Base-by-base conservation (phyloP, 1,140 invertebrate species). In the Drosophila azteca region DNA sequence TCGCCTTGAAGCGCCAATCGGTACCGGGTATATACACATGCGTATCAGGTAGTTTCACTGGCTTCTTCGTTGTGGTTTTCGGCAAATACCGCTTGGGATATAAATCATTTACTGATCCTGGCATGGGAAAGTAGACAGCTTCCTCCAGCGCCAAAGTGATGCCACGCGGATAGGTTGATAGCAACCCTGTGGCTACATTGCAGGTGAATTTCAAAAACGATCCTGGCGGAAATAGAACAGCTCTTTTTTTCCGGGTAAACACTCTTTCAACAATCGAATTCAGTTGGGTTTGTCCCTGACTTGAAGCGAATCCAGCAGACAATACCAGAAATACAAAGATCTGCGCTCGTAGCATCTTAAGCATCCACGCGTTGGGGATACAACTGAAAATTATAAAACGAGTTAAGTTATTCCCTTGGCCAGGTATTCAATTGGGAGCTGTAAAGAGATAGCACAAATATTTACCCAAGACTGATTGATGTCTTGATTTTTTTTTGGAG, bases 71-170 rank as follows among this genome's bases (percentile, higher is more conserved):
- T 0, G 89, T 84, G 8, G 79, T 70, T 45, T 67, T 82, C 5
- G 84, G 59, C 41, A 72, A n/a, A 13, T 79, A 90, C 6, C 53
- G 71, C 15, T 85, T 90, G 3, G 90, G 90, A 39, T 90, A 82
- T 0, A 90, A 49, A 66, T 91, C 90, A 13, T 74, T 65, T 2
- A 81, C 17, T 0, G 44, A 66, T 3, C 82, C 72, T 0, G 83
- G 82, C 5, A 88, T 55, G 0, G 90, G 90, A 58, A 79, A 91
- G 20, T 91, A 91, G 3, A 82, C 54, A 9, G 90, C 90, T 22
- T 79, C 73, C 46, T 91, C 90, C 17, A 91, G 22, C 13, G 53
- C 70, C 13, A 91, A 91, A 3, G n/a, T 58, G 8, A 88, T 67
- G 2, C 90, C 90, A 9, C 62, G 80, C 0, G 90, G 90, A 76